phyloP scores from a whole-genome alignment of 2,113 vertebrate genomes.

The Burhinus bistriatus region DNA sequence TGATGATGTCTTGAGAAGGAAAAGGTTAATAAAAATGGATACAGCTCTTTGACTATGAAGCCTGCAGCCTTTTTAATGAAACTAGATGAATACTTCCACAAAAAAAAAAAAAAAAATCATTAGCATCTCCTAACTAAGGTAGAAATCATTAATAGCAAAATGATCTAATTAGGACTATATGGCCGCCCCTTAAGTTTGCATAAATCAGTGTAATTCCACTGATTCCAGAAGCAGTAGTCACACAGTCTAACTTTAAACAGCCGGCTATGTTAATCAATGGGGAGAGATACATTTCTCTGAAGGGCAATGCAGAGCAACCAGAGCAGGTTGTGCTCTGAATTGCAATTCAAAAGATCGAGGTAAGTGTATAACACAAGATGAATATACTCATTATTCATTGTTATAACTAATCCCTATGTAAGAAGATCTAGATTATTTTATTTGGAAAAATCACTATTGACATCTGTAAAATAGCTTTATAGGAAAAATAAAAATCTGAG shows the following conservation, averaged over 20 bases:
- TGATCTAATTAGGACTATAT: background rate
- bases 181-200: background rate
- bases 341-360: background rate
- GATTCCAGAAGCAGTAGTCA: background rate
- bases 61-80: background rate
- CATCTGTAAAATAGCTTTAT: background rate
- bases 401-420: background rate
- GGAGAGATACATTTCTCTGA: background rate
- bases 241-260: background rate
- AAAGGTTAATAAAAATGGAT: background rate
- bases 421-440: background rate
- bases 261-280: background rate
- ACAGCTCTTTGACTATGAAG: background rate
- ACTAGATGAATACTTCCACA: background rate
- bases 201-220: background rate
- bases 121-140: background rate
- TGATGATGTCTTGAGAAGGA: background rate
- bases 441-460: background rate
- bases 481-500: background rate
- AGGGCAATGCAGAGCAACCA: background rate
- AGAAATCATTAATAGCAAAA: background rate
- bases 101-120: background rate
- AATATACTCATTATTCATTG: background rate
- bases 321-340: background rate
- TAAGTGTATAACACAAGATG: background rate